Evolutionary conservation across 2,113 vertebrate species (phyloP), one percentile per base, ranked within the genome.

Genomic region (Mesoclemmys tuberculata): DNA sequence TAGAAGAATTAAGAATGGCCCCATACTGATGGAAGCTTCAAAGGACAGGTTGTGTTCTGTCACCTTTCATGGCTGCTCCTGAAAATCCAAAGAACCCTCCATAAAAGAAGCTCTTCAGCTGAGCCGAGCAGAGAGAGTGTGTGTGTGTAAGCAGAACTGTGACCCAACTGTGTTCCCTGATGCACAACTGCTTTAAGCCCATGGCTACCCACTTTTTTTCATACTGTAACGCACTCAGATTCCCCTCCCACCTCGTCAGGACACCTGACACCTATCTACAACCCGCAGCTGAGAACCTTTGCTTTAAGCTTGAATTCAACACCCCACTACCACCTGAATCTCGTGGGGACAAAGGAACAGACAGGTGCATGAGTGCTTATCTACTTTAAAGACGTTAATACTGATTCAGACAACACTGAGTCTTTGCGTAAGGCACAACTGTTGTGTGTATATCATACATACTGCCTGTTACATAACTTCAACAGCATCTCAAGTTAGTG

Each of bases 401-500:
- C 35, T 84, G 58, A 87, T 88, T 93, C 56, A 93, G 82, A 79
- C 64, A 84, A 49, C 29, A 29, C 61, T 21, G 77, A 6, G 26
- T n/a, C 64, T 13, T 80, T 55, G 38, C 7, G 5, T 41, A 75
- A 85, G 41, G 46, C 74, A 86, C n/a, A 84, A n/a, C 26, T 52
- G 26, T 84, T 95, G 49, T 74, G 46, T 87, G 89, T 61, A 41
- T 58, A 84, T 38, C 16, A 18, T 51, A 29, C 35, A 78, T 1
- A 0, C 22, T 77, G 75, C 55, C 82, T 89, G 44, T 35, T 91
- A 85, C 48, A n/a, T 80, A 87, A 75, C 38, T 56, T 58, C 64
- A 90, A 90, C 78, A 94, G 88, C 54, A 81, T 81, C 71, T 51
- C 52, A 31, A 41, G 2, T 75, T 75, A 87, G 85, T 88, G 55